Conservation (phyloP, 2,113 vertebrate genomes). For the human (Homo sapiens) region DNA sequence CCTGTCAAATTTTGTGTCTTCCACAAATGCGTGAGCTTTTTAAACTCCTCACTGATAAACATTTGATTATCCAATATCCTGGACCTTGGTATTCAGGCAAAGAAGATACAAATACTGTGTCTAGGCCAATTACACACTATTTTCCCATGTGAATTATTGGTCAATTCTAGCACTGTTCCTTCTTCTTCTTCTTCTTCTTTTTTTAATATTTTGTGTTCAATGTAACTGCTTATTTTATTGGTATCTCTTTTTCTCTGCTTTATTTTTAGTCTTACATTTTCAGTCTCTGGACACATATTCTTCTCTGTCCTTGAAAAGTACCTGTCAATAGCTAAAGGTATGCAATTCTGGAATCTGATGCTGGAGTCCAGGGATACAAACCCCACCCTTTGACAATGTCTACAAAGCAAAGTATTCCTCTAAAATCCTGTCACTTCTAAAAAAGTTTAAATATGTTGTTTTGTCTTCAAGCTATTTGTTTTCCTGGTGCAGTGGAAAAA, state of each 20-base stretch:
- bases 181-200: background rate
- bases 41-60: background rate
- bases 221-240: background rate
- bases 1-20: background rate
- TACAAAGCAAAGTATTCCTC: background rate
- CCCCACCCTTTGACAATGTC: background rate
- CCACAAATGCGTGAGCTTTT: background rate
- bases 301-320: conserved; percentile 15
- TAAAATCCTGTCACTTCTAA: background rate
- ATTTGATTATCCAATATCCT: background rate
- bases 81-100: background rate
- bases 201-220: background rate
- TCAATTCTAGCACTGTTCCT: background rate
- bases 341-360: background rate
- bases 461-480: background rate
- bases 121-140: background rate
- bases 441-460: background rate
- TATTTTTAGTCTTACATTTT: background rate
- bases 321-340: background rate
- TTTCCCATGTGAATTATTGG: background rate
- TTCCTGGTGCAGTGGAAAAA: background rate
- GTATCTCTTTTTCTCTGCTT: background rate
- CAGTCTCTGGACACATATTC: background rate
- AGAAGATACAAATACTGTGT: background rate
- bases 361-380: background rate